These are phyloP conservation scores for Lutjanus argentimaculatus DNA, from an alignment of 2,797 vertebrate species.

Conservation along the genomic window DNA sequence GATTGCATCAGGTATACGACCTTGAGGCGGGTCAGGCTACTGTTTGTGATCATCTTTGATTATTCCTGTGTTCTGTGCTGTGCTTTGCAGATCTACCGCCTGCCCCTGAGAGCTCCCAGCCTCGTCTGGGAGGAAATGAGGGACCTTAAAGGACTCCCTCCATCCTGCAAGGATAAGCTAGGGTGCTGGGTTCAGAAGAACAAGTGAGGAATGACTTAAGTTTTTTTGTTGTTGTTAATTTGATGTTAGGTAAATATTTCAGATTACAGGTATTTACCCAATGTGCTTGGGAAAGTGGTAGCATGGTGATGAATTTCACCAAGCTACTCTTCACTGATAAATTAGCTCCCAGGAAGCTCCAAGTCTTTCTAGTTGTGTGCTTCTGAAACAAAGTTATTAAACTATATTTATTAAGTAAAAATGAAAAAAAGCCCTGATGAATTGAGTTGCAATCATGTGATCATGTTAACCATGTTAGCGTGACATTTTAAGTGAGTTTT, in stretches of 20 bases:
- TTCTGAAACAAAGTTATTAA: too few species aligned
- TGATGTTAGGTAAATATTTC: not conserved
- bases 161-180: slow-evolving; percentile 96
- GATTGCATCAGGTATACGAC: not conserved
- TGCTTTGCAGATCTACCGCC: slow-evolving; percentile 91
- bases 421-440: not conserved
- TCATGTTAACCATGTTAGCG: not conserved
- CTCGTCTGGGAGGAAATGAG: slow-evolving; percentile 93
- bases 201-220: slow-evolving; percentile 83
- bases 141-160: slow-evolving; percentile 92
- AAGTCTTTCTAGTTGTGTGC: too few species aligned
- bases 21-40: not conserved
- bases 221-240: not conserved
- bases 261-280: not conserved
- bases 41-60: not conserved
- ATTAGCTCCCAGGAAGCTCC: not conserved
- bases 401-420: too few species aligned
- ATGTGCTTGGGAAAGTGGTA: not conserved
- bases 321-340: not conserved
- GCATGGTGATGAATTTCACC: not conserved
- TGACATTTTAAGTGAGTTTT: not conserved
- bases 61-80: not conserved
- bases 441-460: not conserved
- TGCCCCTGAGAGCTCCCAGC: slow-evolving; percentile 88
- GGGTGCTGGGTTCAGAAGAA: slow-evolving; percentile 97